A percentile compares a stretch with the other conserved stretches of the same genome.
Evolutionary conservation across 2,113 vertebrate genomes (phyloP).

Genomic region (Caranx melampygus): DNA sequence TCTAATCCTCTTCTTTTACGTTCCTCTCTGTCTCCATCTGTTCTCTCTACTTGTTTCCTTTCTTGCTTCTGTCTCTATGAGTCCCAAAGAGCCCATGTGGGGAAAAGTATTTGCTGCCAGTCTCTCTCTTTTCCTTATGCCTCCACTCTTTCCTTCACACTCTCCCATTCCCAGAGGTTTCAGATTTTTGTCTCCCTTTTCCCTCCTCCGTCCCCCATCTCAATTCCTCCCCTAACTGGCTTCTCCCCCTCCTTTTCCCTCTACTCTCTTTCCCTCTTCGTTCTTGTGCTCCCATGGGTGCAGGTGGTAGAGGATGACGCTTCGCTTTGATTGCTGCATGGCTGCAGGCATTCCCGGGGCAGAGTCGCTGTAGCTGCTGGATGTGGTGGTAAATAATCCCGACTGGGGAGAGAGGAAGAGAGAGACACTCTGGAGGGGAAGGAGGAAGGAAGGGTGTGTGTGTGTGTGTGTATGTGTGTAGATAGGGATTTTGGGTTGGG

Average conservation of each 20-base stretch:
- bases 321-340: slow-evolving; percentile 82
- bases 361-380: slow-evolving; percentile 71
- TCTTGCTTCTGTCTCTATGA: slow-evolving; percentile 46
- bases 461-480: slow-evolving; percentile 31
- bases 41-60: slow-evolving; percentile 40
- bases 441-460: slow-evolving; percentile 55
- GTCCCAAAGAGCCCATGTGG: slow-evolving; percentile 47
- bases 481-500: slow-evolving; percentile 20
- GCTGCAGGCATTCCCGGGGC: slow-evolving; percentile 81
- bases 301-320: slow-evolving; percentile 78
- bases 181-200: slow-evolving; percentile 39
- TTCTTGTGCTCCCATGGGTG: slow-evolving; percentile 70
- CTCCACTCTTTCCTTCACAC: slow-evolving; percentile 32
- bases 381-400: slow-evolving; percentile 83
- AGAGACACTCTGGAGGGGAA: slow-evolving; percentile 63
- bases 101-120: slow-evolving; percentile 59
- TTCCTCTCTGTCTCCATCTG: slow-evolving; percentile 54
- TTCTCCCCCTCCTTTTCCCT: slow-evolving; percentile 42
- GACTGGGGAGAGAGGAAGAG: slow-evolving; percentile 76
- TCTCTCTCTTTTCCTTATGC: slow-evolving; percentile 51
- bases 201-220: slow-evolving; percentile 33
- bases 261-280: slow-evolving; percentile 40
- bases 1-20: slow-evolving; percentile 38
- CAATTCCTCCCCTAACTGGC: slow-evolving; percentile 25
- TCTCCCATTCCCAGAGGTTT: slow-evolving; percentile 48